Evolutionary conservation across 1,140 invertebrate genomes (phyloP), one percentile per base, ranked within the genome.

Genomic region (Leptinotarsa undecemlineata): DNA sequence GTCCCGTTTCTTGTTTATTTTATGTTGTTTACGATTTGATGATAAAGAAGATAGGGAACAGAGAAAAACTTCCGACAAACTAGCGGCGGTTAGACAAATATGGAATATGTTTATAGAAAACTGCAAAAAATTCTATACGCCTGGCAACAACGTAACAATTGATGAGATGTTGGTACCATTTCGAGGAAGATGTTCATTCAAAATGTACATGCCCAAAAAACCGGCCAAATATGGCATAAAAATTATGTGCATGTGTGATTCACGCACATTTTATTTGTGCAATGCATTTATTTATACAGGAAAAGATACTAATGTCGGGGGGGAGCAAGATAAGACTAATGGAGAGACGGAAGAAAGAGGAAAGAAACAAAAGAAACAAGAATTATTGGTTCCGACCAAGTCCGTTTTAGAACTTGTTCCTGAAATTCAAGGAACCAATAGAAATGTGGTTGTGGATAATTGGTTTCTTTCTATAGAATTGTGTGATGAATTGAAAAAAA

Each of bases 121-220:
- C 48, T 73, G 62, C 57, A 42, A 66, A 20, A 61, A 26, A n/a
- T 14, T 48, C 17, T 67, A 73, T 75, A 75, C 71, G n/a, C 68
- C 79, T 8, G 74, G 82, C 20, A 57, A 72, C 48, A 51, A 51
- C 17, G 48, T 51, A 14, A 68, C 78, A 80, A 66, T 64, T 66
- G 84, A 86, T 77, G 84, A 87, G 77, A 80, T 81, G 81, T 76
- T 87, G 5, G 72, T 77, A 17, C 20, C n/a, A 20, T 75, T 75
- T 71, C 68, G 73, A 71, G 62, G 51, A 51, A 51, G 48, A 51
- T 51, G 48, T 51, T 51, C 48, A 68, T 77, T 72, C 61, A 73
- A 71, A 73, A 76, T 73, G 71, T 77, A 77, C 68, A 72, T 75
- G 70, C 70, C 71, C 21, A 69, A 64, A 14, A 77, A 77, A 64